phyloP scores from a whole-genome alignment of 2,797 vertebrate species.

The Salarias fasciatus region DNA sequence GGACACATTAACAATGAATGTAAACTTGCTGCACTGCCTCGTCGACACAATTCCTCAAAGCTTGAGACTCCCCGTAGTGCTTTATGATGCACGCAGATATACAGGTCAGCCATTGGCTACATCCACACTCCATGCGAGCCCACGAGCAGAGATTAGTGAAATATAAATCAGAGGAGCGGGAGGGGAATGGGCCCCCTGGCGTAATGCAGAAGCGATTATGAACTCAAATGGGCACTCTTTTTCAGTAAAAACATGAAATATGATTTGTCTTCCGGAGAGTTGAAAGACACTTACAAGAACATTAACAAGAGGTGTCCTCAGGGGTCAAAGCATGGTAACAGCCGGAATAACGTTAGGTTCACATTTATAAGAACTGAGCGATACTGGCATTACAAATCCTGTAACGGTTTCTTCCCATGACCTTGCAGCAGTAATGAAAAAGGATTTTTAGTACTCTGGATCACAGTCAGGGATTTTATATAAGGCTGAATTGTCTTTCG shows the following conservation, averaged over 20 bases:
- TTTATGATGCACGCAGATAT: constrained; percentile 65
- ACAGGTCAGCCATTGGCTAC: constrained; percentile 69
- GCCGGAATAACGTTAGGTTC: constrained; percentile 19
- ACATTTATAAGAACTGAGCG: not conserved
- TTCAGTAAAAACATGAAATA: constrained; percentile 78
- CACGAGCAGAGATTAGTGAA: constrained; percentile 71
- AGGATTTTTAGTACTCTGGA: too few species aligned
- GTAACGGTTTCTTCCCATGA: too few species aligned
- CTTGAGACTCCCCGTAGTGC: constrained; percentile 59
- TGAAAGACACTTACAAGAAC: constrained; percentile 69
- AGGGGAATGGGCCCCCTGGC: constrained; percentile 73
- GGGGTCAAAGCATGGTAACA: constrained; percentile 45
- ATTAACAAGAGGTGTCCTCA: constrained; percentile 52
- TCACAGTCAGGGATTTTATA: too few species aligned
- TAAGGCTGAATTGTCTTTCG: too few species aligned
- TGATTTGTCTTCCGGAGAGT: constrained; percentile 66
- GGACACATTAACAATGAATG: constrained; percentile 55
- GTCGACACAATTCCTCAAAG: constrained; percentile 56
- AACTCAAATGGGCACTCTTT: constrained; percentile 79
- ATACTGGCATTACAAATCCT: too few species aligned
- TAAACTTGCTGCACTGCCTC: constrained; percentile 52
- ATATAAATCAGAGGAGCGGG: constrained; percentile 76
- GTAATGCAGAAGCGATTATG: constrained; percentile 78
- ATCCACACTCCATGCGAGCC: constrained; percentile 47
- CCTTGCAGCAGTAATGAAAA: too few species aligned